Evolutionary conservation across 2,113 vertebrate genomes (phyloP).

Genomic region (Cephalopterus ornatus): DNA sequence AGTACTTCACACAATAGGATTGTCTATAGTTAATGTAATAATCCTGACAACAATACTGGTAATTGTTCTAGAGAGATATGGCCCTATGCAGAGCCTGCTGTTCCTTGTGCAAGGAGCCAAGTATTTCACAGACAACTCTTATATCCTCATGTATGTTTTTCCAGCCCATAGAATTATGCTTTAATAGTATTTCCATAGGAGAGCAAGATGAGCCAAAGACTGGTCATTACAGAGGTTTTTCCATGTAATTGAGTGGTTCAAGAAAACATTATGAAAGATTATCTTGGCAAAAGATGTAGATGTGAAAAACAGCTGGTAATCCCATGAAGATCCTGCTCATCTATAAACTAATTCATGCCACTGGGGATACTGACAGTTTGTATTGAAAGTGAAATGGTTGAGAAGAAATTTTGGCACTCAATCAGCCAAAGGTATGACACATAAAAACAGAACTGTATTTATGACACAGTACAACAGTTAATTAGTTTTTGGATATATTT

Average conservation of each 20-base stretch:
- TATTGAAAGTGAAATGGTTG: slow-evolving; percentile 17
- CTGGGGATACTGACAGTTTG: slow-evolving; percentile 6
- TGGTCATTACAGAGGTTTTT: neutral
- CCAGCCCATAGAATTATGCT: neutral
- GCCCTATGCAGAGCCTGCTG: neutral
- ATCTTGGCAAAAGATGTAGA: slow-evolving; percentile 38
- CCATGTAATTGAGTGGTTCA: slow-evolving; percentile 15
- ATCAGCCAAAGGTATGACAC: neutral
- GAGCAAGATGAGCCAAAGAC: slow-evolving; percentile 25
- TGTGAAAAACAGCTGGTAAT: slow-evolving; percentile 60
- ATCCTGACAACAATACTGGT: neutral
- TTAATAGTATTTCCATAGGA: slow-evolving; percentile 38
- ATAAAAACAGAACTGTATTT: slow-evolving; percentile 1
- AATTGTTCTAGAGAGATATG: neutral
- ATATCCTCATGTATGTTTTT: neutral
- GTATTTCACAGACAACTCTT: neutral
- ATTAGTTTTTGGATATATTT: neutral
- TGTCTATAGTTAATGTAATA: neutral
- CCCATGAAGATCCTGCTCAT: neutral
- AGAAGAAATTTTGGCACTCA: slow-evolving; percentile 26
- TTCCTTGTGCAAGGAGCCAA: neutral
- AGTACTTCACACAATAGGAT: neutral
- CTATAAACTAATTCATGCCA: slow-evolving; percentile 7
- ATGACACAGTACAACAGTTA: neutral
- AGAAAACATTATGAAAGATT: neutral